These are phyloP conservation scores for Gymnorhina tibicen DNA, from an alignment of 2,113 vertebrate genomes.

Conservation along the genomic window DNA sequence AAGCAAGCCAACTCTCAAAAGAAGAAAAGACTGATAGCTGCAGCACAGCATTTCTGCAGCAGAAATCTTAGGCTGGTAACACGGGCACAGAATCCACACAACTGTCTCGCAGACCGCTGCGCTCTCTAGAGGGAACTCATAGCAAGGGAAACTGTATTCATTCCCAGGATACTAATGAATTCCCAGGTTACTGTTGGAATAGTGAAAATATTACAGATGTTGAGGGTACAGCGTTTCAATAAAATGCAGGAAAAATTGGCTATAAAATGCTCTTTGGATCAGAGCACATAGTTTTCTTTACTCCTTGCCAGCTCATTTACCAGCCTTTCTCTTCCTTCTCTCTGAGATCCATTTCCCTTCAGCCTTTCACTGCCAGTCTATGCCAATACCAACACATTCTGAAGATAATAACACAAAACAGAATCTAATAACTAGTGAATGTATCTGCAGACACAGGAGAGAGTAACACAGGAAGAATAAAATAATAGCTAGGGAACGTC, in stretches of 20 bases:
- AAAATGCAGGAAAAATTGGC: constrained; percentile 3
- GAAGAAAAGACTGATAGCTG: background rate
- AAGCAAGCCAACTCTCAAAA: background rate
- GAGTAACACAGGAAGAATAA: background rate
- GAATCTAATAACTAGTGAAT: background rate
- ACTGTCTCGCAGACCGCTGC: constrained; percentile 4
- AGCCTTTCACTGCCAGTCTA: background rate
- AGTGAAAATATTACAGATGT: background rate
- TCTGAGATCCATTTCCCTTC: background rate
- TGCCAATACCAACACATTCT: background rate
- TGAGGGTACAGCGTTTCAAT: background rate
- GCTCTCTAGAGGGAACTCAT: constrained; percentile 30
- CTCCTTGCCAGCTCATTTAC: background rate
- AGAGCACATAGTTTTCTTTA: background rate
- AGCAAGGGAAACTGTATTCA: background rate
- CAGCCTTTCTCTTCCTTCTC: background rate
- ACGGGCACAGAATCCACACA: background rate
- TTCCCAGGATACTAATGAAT: background rate
- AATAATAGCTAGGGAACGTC: background rate
- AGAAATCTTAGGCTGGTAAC: background rate
- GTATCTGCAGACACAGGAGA: background rate
- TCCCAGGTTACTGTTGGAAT: background rate
- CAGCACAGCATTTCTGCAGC: background rate
- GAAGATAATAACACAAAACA: background rate
- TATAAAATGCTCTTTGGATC: background rate